A percentile compares a stretch with the other conserved stretches of the same genome.
phyloP scores from a whole-genome alignment of 2,113 vertebrate species.

The Procapra przewalskii region DNA sequence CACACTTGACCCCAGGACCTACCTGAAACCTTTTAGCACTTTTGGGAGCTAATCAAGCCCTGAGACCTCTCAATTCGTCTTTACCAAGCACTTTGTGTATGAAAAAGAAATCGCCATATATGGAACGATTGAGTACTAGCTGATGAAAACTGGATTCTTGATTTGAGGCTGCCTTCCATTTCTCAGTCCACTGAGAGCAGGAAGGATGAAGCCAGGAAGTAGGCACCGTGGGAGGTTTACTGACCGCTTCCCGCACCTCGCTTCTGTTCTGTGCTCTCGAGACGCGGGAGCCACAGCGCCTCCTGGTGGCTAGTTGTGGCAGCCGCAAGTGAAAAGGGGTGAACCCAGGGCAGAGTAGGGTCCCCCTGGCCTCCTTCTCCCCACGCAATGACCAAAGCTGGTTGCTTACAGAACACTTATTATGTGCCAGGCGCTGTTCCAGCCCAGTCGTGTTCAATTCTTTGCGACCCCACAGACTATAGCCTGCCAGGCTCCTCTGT shows the following conservation, averaged over 20 bases:
- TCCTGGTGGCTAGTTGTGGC: neutral
- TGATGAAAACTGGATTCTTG: neutral
- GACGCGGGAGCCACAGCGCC: neutral
- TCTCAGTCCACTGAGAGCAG: neutral
- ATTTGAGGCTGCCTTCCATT: neutral
- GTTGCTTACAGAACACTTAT: too few relatives aligned
- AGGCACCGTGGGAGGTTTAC: rapidly evolving
- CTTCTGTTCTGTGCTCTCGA: rapidly evolving
- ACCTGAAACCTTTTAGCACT: neutral
- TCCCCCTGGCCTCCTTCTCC: neutral
- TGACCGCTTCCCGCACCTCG: rapidly evolving
- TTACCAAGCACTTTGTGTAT: neutral
- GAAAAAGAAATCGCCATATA: neutral
- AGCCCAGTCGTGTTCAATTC: neutral
- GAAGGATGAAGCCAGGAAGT: neutral
- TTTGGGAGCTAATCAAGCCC: neutral
- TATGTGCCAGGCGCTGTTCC: neutral
- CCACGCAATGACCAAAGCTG: too few relatives aligned
- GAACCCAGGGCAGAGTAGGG: too few relatives aligned
- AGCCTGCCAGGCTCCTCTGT: neutral
- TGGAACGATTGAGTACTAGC: neutral
- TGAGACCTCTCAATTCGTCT: neutral
- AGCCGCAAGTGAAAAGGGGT: rapidly evolving
- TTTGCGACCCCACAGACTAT: neutral
- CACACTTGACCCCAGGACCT: neutral